phyloP scores from a whole-genome alignment of 2,888 invertebrate species.

The Tuberolachnus salignus region DNA sequence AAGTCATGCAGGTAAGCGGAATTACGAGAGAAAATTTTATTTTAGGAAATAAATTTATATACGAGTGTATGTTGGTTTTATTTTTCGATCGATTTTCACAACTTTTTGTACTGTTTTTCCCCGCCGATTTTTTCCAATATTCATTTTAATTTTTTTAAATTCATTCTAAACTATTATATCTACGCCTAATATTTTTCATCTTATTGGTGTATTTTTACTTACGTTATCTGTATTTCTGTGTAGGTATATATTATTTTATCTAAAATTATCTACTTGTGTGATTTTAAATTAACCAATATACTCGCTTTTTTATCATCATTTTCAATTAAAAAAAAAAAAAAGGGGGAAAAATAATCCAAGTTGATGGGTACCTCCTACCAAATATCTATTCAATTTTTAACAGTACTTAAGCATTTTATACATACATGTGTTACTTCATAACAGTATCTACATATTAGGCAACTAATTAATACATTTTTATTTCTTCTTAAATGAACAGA shows the following conservation, averaged over 20 bases:
- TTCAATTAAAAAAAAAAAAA: background rate
- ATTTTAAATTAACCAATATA: background rate
- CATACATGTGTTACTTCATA: too few relatives aligned
- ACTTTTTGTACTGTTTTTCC: background rate
- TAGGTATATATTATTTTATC: background rate
- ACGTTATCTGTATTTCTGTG: background rate
- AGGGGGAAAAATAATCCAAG: background rate
- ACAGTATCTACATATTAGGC: too few relatives aligned
- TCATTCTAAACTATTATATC: too few relatives aligned
- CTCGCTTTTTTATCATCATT: background rate
- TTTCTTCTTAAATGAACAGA: too few relatives aligned
- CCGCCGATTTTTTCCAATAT: background rate
- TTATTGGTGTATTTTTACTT: too few relatives aligned
- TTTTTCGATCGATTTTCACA: background rate
- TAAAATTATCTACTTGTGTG: background rate
- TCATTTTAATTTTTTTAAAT: background rate
- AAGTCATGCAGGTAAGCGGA: constrained; percentile 61
- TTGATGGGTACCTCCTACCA: too few relatives aligned
- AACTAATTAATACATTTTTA: too few relatives aligned
- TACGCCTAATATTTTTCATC: background rate
- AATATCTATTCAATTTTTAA: too few relatives aligned
- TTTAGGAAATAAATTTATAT: too few relatives aligned
- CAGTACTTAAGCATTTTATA: too few relatives aligned
- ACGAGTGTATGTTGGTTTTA: background rate
- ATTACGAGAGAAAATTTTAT: constrained; percentile 12